Base-by-base conservation (phyloP, 1,140 invertebrate genomes). In the Homalodisca vitripennis region DNA sequence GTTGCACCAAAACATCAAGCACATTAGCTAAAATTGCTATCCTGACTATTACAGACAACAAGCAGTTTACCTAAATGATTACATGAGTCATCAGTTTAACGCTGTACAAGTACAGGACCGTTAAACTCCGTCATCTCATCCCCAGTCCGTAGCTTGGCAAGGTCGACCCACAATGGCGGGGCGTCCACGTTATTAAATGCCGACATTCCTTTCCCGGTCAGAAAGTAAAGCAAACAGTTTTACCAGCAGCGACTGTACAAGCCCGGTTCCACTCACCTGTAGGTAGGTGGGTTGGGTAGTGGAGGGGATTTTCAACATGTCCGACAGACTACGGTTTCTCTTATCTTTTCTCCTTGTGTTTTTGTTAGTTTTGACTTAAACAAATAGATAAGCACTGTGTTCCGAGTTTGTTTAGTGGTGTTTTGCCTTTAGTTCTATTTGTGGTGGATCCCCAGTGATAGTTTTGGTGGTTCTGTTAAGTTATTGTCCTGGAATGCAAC, bases 141-240 rank as follows among this genome's bases (percentile, higher is more conserved):
- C n/a, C n/a, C n/a, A n/a, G n/a, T n/a, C n/a, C n/a, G n/a, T n/a
- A n/a, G n/a, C n/a, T n/a, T n/a, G n/a, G 34, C 34, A 41, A 41
- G 34, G 34, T 41, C 34, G 34, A 17, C 6, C 34, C 34, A 41
- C 6, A 41, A 17, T 26, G 10, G 14, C 13, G 13, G 55, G 55
- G 12, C 24, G 22, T 26, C 10, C 22, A 26, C 14, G 55, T 60
- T 29, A 60, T 60, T 60, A 60, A 53, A 60, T 60, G 55, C 24
- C 55, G 3, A 60, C 55, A 60, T 60, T 60, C 55, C 55, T 60
- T 60, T 60, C 55, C 29, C 55, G 55, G 55, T 60, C 55, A 60
- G 55, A 60, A 60, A 60, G 55, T 60, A 60, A 26, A 60, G 55
- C 55, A 30, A 60, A 60, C 55, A 60, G 55, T 60, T 60, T 60